A percentile compares a stretch with the other conserved stretches of the same genome.
phyloP scores from a whole-genome alignment of 2,888 invertebrate species.

The Stegana nigrithorax region DNA sequence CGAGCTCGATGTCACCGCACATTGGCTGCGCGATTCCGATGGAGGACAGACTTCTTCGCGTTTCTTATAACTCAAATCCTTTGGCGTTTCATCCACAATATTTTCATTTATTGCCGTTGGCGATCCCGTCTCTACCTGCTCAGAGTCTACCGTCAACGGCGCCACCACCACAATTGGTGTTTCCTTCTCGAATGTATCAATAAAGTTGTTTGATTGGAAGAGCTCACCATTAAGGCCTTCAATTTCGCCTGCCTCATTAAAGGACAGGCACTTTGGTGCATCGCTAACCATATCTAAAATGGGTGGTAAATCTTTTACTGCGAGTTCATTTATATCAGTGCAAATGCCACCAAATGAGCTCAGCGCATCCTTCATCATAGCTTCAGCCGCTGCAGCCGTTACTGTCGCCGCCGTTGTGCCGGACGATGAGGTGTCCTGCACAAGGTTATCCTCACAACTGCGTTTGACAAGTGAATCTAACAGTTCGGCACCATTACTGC shows the following conservation, averaged over 20 bases:
- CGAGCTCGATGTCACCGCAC: constrained; percentile 77
- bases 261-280: constrained; percentile 66
- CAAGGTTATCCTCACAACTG: constrained; percentile 74
- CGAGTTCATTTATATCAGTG: constrained; percentile 43
- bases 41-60: constrained; percentile 64
- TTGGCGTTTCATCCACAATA: constrained; percentile 71
- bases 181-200: constrained; percentile 54
- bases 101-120: constrained; percentile 66
- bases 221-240: constrained; percentile 65
- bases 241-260: constrained; percentile 68
- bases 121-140: constrained; percentile 41
- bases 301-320: constrained; percentile 74
- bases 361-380: constrained; percentile 30
- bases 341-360: constrained; percentile 33
- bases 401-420: constrained; percentile 12
- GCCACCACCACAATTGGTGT: constrained; percentile 27
- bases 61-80: constrained; percentile 74
- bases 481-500: constrained; percentile 68
- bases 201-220: constrained; percentile 52
- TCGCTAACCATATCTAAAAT: constrained; percentile 73
- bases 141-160: constrained; percentile 22
- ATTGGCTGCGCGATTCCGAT: constrained; percentile 58
- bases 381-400: constrained; percentile 9
- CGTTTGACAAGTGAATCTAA: constrained; percentile 74
- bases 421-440: constrained; percentile 49